Base-by-base conservation (phyloP, 2,888 invertebrate genomes). In the Phlogophora meticulosa region DNA sequence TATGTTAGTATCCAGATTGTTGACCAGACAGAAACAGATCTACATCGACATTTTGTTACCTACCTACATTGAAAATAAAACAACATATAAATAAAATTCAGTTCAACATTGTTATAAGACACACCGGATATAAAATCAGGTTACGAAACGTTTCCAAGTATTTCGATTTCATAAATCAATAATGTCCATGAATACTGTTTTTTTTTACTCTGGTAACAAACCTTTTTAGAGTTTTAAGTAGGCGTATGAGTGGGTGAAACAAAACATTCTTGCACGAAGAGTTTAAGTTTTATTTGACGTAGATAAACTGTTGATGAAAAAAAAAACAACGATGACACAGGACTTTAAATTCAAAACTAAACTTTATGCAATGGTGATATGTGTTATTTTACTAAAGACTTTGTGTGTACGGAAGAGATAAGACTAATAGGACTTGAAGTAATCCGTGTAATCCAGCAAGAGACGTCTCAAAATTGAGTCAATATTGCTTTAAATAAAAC, bases 91-190 rank as follows among this genome's bases (percentile, higher is more conserved):
- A 36, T 61, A 24, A 59, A 45, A 46, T 38, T 38, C 13, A 60
- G 7, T 38, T 17, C 11, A 46, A 43, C 45, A 28, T 22, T 38
- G 51, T 70, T 38, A 34, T 70, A 65, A 55, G 43, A 58, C 22
- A n/a, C 53, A 55, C 20, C 53, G 65, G 48, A 65, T 55, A 59
- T 17, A 40, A 40, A 65, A 53, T 5, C 38, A 45, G 43, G 48
- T 59, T 59, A 49, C 22, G 43, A 64, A 49, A 72, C 48, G 24
- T 49, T 24, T 58, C n/a, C 24, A 42, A 22, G 32, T 42, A 46
- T 64, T 59, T 15, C 20, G 3, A 10, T 13, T 49, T 13, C 38
- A 45, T 64, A 51, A 40, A 58, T 58, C 64, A 57, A n/a, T 24
- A 43, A 15, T 15, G 15, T 11, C 22, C 17, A 53, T 70, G 24